Base-by-base conservation (phyloP, 2,888 invertebrate species). In the Caenorhabditis virilis region DNA sequence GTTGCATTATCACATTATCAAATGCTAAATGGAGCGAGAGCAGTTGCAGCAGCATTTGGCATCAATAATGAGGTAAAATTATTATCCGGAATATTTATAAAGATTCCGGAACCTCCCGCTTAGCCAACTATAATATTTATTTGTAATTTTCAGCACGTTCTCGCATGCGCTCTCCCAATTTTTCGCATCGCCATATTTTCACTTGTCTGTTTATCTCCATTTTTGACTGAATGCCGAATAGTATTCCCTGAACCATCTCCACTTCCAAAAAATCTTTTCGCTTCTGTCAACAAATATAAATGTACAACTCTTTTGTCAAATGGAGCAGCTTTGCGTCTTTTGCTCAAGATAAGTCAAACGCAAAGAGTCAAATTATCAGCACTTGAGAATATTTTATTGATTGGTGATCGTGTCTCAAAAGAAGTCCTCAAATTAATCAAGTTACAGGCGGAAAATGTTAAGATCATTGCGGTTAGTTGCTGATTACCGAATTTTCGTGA, bases 231-330 rank as follows among this genome's bases (percentile, higher is more conserved):
- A 27, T 70, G 73, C 30, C 62, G 74, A 22, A 64, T 72, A n/a
- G 74, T 83, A 7, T 77, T 80, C 45, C 78, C 82, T n/a, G 78
- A 83, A 33, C 79, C 82, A 0, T 74, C 74, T 18, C 82, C 82
- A 2, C 54, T 77, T 11, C 80, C 82, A 4, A 64, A 67, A 9
- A 67, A 69, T 26, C 67, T 82, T 13, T 80, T 80, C 50, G 55
- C 71, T 18, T 70, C 78, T 38, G 77, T 82, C 46, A 65, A 68
- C 47, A 77, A 79, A 56, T 73, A 79, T 39, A 64, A 55, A 39
- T 74, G 74, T 30, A 67, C 74, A 13, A 74, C 69, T 7, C 57
- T 80, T 22, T 46, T 80, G 1, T 76, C 79, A 20, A 79, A 79
- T 50, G 79, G 79, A 3, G 77, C 75, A 13, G 80, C 80, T 4